Evolutionary conservation across 2,888 invertebrate genomes (phyloP), one percentile per base, ranked within the genome.

Genomic region (Schrankia costaestrigalis): DNA sequence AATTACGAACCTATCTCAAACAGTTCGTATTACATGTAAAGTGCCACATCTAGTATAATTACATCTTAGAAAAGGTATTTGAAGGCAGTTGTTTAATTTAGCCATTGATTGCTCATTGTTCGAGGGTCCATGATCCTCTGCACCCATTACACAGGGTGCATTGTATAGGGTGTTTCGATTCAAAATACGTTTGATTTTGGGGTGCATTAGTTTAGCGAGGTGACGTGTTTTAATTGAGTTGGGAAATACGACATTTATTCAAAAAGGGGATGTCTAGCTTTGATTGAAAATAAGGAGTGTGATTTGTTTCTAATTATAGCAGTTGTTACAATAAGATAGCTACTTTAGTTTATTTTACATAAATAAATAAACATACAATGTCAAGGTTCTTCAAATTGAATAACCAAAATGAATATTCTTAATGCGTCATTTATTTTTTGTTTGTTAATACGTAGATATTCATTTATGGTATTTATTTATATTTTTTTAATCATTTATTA

Each of bases 81-180:
- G 56, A 63, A 72, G 72, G 69, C 71, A 71, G 77, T 78, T 83
- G 84, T 85, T 83, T 85, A 84, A 85, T 84, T 80, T 79, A 73
- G 69, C 82, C 78, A 84, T 80, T 79, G 83, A 84, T 85, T 85
- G 82, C 78, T 77, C 84, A 83, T 82, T 80, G 80, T 77, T 69
- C 63, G 69, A 74, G 77, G 76, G 73, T 54, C 59, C 47, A 49
- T 63, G 58, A 68, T 63, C 70, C 68, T 62, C 46, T 69, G 63
- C 69, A 63, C 63, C 56, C 55, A 48, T 56, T 47, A 41, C 31
- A 45, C 51, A 48, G 75, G 75, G 74, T 72, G 79, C 72, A 77
- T 67, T 65, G 53, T 66, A 69, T 63, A 63, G 75, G 71, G 66
- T 63, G 68, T 62, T 59, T 68, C 62, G 58, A 59, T 56, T 56